Base-by-base conservation (phyloP, 2,888 invertebrate genomes). In the Drosophila mercatorum region DNA sequence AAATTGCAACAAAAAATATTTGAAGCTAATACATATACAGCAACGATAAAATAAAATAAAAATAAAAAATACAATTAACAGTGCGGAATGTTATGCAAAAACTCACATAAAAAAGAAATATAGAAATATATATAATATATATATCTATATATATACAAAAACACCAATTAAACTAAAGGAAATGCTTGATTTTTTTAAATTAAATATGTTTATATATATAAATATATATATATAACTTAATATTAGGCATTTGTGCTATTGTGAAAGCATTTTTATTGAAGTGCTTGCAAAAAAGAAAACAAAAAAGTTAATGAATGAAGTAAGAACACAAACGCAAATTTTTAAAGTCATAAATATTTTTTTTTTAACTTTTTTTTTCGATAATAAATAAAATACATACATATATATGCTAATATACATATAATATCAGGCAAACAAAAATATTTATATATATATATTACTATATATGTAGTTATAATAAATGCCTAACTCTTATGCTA, bases 251-350 rank as follows among this genome's bases (percentile, higher is more conserved):
- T 71, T 68, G 67, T 62, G 72, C 62, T 62, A 78, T 68, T 56
- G 57, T 57, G 44, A 70, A 58, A 61, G 79, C 87, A 83, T 85
- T 85, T 85, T 87, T 85, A 83, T 85, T 89, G 89, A 85, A 83
- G 89, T 85, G 84, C 84, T 85, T 87, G 56, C 72, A 52, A 68
- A 57, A 69, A 62, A 2, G 69, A 5, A n/a, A 53, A 5, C 22
- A 41, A 47, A 5, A 11, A 11, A 5, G 5, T 22, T 10, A 43
- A 17, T 17, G 22, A 5, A 10, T 5, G 11, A 11, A 22, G 28
- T 10, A 8, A n/a, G n/a, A n/a, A 59, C 53, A 56, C 43, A 52
- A 49, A 28, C 55, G 59, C 6, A 38, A 17, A 65, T n/a, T 64
- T 46, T 65, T 22, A 44, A 51, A 28, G 34, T 41, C 17, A 34